Percentiles rank a stretch among this genome's conserved stretches.
These are phyloP conservation scores for Hippoglossus stenolepis DNA, from an alignment of 2,113 vertebrate species.

Conservation along the genomic window DNA sequence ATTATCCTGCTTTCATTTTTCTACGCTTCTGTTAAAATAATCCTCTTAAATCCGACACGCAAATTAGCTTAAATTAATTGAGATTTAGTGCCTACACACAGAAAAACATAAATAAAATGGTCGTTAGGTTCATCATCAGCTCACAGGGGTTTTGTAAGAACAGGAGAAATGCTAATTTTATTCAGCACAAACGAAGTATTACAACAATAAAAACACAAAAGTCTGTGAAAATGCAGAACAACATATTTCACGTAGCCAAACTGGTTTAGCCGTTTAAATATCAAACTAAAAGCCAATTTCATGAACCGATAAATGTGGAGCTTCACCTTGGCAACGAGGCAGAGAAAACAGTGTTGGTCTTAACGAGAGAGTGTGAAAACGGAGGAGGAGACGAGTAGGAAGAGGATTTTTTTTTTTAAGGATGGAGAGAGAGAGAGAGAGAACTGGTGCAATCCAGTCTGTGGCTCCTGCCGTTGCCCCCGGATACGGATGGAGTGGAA, in stretches of 20 bases:
- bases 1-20: not conserved
- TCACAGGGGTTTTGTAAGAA: not conserved
- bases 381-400: conserved; percentile 46
- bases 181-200: conserved; percentile 1
- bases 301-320: conserved; percentile 34
- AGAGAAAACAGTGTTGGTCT: conserved; percentile 39
- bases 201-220: not conserved
- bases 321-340: conserved; percentile 51
- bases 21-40: not conserved
- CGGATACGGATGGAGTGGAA: conserved; percentile 86
- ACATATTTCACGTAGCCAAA: not conserved
- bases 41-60: not conserved
- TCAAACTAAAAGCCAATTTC: not conserved
- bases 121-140: conserved; percentile 1
- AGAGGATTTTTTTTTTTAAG: conserved; percentile 38
- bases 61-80: conserved; percentile 11
- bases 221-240: not conserved
- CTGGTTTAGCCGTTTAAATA: not conserved
- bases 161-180: conserved; percentile 11
- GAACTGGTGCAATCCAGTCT: conserved; percentile 83
- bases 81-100: not conserved
- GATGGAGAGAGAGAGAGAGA: conserved; percentile 45
- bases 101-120: not conserved
- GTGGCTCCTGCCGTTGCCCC: conserved; percentile 85
- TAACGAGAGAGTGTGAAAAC: conserved; percentile 50